A percentile compares a stretch with the other conserved stretches of the same genome.
These are phyloP conservation scores for Spatula clypeata DNA, from an alignment of 2,797 vertebrate genomes.

Conservation along the genomic window DNA sequence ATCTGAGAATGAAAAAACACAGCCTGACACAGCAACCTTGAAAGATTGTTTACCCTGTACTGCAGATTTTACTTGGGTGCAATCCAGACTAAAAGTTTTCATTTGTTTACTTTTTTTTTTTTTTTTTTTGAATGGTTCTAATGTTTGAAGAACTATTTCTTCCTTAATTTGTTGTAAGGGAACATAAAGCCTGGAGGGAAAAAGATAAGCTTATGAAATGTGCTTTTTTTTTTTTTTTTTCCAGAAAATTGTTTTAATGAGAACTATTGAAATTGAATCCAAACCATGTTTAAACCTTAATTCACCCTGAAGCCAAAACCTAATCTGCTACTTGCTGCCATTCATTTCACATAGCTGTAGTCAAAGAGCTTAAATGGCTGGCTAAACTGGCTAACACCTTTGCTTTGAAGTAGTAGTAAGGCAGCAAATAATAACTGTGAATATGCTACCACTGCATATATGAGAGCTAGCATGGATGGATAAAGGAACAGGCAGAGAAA, in stretches of 20 bases:
- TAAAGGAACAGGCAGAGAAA: background rate
- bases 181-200: background rate
- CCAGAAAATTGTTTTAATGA: background rate
- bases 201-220: background rate
- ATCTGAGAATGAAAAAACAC: background rate
- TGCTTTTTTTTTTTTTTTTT: background rate
- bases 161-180: background rate
- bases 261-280: background rate
- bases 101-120: background rate
- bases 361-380: background rate
- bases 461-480: background rate
- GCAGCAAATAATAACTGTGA: background rate
- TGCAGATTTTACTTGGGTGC: background rate
- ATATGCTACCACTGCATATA: background rate
- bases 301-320: background rate
- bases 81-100: background rate
- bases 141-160: background rate
- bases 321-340: background rate
- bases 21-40: background rate
- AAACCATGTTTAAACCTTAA: background rate
- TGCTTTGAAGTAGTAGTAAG: background rate
- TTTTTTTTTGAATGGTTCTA: background rate
- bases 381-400: background rate
- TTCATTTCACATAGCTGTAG: background rate
- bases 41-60: background rate